phyloP scores from a whole-genome alignment of 2,113 vertebrate species.

The Agapornis roseicollis region DNA sequence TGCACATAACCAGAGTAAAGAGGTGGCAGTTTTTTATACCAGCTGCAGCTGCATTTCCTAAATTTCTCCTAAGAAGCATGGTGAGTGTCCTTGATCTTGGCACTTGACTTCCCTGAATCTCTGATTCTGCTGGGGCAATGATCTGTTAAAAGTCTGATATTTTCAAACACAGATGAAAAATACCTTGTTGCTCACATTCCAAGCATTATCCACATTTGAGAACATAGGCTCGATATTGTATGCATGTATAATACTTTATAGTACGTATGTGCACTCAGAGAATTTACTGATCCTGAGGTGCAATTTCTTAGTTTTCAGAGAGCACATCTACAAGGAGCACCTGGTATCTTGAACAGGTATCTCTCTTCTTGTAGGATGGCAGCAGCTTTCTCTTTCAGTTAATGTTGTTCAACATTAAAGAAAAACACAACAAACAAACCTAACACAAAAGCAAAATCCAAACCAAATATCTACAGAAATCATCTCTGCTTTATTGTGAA shows the following conservation, averaged over 20 bases:
- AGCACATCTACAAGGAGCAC: not conserved
- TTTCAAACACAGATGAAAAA: not conserved
- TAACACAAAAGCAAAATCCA: not conserved
- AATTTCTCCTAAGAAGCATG: not conserved
- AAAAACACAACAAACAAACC: not conserved
- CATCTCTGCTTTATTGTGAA: not conserved
- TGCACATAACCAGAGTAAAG: not conserved
- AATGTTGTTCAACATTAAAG: not conserved
- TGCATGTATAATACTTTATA: not conserved
- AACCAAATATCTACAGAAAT: not conserved
- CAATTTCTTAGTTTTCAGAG: not conserved
- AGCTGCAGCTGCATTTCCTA: conserved; percentile 14
- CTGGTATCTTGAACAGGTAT: not conserved
- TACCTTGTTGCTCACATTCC: not conserved
- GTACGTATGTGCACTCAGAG: not conserved
- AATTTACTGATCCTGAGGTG: not conserved
- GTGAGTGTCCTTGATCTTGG: not conserved
- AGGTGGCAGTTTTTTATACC: not conserved
- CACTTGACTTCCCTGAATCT: not conserved
- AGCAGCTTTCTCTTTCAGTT: conserved; percentile 25
- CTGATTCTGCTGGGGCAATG: not conserved
- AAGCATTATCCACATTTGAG: not conserved
- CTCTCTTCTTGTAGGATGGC: not conserved
- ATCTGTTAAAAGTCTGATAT: not conserved
- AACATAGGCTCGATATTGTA: not conserved